Evolutionary conservation across 2,113 vertebrate species (phyloP).

Genomic region (Leucopsar rothschildi): DNA sequence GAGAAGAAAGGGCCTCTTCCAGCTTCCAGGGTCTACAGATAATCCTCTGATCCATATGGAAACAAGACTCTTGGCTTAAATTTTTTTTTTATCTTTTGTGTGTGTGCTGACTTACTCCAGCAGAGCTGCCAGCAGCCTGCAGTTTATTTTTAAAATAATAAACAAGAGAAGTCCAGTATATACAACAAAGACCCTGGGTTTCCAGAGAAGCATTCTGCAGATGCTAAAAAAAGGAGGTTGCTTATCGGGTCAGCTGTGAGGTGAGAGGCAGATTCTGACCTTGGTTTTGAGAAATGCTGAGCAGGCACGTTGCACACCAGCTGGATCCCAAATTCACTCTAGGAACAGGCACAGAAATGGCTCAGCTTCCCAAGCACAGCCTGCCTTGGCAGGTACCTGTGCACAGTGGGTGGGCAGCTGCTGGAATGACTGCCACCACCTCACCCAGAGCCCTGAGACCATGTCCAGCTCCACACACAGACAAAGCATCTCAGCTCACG

Average conservation of each 20-base stretch:
- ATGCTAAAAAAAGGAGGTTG: constrained; percentile 18
- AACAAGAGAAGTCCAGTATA: constrained; percentile 10
- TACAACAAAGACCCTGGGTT: neutral
- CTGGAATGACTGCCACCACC: neutral
- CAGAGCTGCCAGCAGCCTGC: neutral
- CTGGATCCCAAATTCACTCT: neutral
- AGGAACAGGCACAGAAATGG: neutral
- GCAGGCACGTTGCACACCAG: neutral
- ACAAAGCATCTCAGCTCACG: neutral
- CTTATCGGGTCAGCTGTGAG: neutral
- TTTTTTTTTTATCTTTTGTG: neutral
- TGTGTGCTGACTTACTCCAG: neutral
- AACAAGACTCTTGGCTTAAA: neutral
- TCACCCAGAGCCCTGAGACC: neutral
- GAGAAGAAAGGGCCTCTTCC: neutral
- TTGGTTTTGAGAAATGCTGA: neutral
- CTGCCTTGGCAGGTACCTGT: neutral
- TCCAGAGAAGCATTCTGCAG: neutral
- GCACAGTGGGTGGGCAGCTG: neutral
- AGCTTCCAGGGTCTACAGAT: neutral
- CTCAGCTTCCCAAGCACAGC: neutral
- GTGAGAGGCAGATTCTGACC: constrained; percentile 5
- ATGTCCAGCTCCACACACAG: neutral
- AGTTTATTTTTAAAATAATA: constrained; percentile 53
- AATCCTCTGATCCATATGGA: neutral